Conservation (phyloP, 2,888 invertebrate genomes). For the Biston stratarius region DNA sequence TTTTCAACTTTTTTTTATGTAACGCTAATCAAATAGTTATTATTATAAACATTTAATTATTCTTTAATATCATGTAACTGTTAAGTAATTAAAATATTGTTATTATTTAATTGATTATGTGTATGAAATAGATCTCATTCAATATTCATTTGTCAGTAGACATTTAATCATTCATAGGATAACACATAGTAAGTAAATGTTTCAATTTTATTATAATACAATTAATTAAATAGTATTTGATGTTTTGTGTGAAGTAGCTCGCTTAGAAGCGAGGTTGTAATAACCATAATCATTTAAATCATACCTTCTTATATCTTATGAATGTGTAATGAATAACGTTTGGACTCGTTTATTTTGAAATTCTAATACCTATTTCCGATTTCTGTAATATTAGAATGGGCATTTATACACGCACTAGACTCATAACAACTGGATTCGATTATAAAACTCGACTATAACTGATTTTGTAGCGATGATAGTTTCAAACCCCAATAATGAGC, state of each 20-base stretch:
- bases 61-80: background rate
- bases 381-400: no score
- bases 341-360: background rate
- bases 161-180: background rate
- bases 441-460: no score
- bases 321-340: background rate
- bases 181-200: constrained; percentile 1
- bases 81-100: background rate
- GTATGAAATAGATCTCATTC: background rate
- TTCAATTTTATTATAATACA: constrained; percentile 7
- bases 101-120: background rate
- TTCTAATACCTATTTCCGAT: no score
- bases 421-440: no score
- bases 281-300: background rate
- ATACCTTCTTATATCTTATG: background rate
- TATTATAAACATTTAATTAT: no score
- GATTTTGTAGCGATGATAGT: no score
- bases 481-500: no score
- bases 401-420: no score
- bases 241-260: constrained; percentile 26
- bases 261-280: constrained; percentile 22
- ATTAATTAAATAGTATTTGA: constrained; percentile 15
- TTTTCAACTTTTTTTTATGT: no score
- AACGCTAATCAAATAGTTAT: no score
- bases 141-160: background rate